Percentiles rank a stretch among this genome's conserved stretches.
Conservation (phyloP, 2,113 vertebrate species). For the Falcunculus frontatus region DNA sequence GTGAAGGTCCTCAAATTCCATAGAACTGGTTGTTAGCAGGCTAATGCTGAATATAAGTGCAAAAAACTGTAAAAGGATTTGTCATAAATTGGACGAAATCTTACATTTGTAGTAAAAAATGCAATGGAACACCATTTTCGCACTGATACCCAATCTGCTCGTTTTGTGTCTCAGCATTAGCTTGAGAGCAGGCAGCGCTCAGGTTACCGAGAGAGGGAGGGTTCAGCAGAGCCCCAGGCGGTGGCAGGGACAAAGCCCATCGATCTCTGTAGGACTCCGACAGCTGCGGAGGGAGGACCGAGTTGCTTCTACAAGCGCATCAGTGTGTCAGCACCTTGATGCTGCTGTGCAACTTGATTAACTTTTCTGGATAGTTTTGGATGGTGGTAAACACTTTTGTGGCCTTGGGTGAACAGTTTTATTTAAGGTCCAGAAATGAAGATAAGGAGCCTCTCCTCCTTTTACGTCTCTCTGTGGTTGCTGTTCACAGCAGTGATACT, state of each 20-base stretch:
- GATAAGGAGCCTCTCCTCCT: constrained; percentile 16
- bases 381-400: background rate
- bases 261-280: rapidly evolving
- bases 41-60: background rate
- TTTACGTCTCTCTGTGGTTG: constrained; percentile 33
- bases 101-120: background rate
- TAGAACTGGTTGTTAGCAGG: background rate
- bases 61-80: background rate
- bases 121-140: background rate
- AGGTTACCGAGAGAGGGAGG: constrained; percentile 36
- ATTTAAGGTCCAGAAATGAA: background rate
- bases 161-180: background rate
- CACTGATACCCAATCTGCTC: background rate
- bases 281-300: background rate
- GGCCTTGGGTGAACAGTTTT: background rate
- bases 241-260: background rate
- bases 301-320: background rate
- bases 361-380: background rate
- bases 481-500: constrained; percentile 40
- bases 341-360: background rate
- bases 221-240: background rate
- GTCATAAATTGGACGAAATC: background rate
- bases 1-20: background rate
- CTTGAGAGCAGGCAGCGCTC: constrained; percentile 19
- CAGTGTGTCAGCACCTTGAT: background rate